A percentile compares a stretch with the other conserved stretches of the same genome.
phyloP scores from a whole-genome alignment of 92 coral and sea anemone species.

The Zoanthus sociatus region DNA sequence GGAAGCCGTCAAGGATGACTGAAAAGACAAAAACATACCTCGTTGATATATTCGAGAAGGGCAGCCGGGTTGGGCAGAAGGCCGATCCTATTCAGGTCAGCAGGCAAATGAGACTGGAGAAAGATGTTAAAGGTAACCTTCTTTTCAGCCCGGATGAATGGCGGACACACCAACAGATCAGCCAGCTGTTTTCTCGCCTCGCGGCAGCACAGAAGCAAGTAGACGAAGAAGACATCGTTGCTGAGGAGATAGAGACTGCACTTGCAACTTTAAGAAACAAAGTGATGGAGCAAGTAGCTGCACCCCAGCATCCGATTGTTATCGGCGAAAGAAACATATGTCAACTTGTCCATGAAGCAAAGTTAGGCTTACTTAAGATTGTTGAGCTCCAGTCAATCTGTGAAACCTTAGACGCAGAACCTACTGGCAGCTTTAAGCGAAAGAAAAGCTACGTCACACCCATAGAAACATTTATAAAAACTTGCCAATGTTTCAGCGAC shows the following conservation, averaged over 20 bases:
- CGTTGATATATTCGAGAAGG: slow-evolving; percentile 39
- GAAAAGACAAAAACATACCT: slow-evolving; percentile 29
- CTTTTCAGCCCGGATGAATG: slow-evolving; percentile 37
- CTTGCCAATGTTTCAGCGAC: slow-evolving; percentile 50
- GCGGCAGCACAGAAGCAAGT: slow-evolving; percentile 21
- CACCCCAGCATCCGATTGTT: not conserved
- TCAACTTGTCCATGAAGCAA: not conserved
- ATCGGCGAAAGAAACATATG: not conserved
- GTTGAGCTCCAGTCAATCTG: not conserved
- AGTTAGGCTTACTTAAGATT: not conserved
- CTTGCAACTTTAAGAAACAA: not conserved
- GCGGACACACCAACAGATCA: slow-evolving; percentile 47
- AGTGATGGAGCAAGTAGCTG: not conserved
- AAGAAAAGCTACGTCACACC: slow-evolving; percentile 40
- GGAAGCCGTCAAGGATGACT: slow-evolving; percentile 40
- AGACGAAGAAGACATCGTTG: not conserved
- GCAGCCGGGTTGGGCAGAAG: slow-evolving; percentile 29
- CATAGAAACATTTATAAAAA: slow-evolving; percentile 52
- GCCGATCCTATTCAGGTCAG: slow-evolving; percentile 44
- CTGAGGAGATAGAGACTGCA: not conserved
- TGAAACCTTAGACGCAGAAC: slow-evolving; percentile 24
- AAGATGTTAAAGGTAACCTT: slow-evolving; percentile 46
- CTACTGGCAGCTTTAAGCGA: slow-evolving; percentile 37
- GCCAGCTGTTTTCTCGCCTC: slow-evolving; percentile 38
- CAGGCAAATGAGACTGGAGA: slow-evolving; percentile 33